Evolutionary conservation across 64 coral and sea anemone species (phyloP), one percentile per base, ranked within the genome.

Genomic region (Porites lutea): DNA sequence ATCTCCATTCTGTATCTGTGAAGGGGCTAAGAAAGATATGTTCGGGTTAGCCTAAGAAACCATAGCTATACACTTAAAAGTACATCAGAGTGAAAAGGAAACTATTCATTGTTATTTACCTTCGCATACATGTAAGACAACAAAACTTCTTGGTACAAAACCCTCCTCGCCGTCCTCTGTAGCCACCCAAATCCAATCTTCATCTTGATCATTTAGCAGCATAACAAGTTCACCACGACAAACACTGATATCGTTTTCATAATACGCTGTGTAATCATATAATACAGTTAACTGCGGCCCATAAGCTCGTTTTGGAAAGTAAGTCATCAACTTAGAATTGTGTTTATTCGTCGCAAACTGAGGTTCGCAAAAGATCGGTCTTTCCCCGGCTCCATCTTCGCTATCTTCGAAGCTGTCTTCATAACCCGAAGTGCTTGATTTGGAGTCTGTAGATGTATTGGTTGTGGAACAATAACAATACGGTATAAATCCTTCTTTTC

Each of bases 221-320:
- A 97, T 94, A 37, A 97, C 95, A 83, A 86, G 73, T 66, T 97
- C 95, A 65, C 95, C 95, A 18, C 95, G 87, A 72, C 43, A 75
- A 1, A 97, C 95, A 16, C 88, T 75, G 5, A 97, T 71, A 65
- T 97, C 95, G 43, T 97, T 97, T 78, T 97, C 95, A 90, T 88
- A 82, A 53, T 77, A 44, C 10, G 95, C 95, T 54, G 86, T 87
- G 65, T 94, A 97, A 75, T 97, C 86, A 74, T 91, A 97, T 57
- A 97, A 75, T 14, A 97, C 95, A 59, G 88, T 88, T 83, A 97
- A 82, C n/a, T 91, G 87, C 13, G 95, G 95, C 2, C 95, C 95
- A 51, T 91, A 97, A 91, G 88, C 71, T 73, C 95, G 67, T 69
- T 97, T 97, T 15, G 95, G 95, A 72, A 97, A 97, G 64, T 97